Percentiles rank a stretch among this genome's conserved stretches.
These are phyloP conservation scores for Pomatostomus ruficeps DNA, from an alignment of 2,113 vertebrate species.

Conservation along the genomic window DNA sequence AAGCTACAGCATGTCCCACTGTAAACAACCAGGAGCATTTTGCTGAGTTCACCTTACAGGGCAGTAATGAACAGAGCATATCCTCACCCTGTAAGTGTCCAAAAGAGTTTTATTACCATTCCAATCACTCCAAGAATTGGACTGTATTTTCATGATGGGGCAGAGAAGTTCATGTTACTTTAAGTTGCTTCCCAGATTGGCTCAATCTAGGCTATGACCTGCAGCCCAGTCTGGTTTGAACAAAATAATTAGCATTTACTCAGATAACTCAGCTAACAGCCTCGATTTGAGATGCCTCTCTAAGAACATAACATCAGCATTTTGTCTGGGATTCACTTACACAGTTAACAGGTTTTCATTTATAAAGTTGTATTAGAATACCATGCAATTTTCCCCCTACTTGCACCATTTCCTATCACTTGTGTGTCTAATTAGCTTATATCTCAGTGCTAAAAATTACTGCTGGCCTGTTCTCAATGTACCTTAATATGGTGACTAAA, in stretches of 20 bases:
- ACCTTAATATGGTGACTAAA: background rate
- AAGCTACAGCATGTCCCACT: background rate
- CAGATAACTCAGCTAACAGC: background rate
- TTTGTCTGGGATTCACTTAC: background rate
- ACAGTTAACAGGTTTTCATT: background rate
- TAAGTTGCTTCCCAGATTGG: background rate
- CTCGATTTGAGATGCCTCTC: background rate
- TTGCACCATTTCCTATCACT: background rate
- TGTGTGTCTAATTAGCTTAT: background rate
- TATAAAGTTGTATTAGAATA: background rate
- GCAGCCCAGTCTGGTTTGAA: background rate
- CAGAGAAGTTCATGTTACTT: background rate
- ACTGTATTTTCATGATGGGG: background rate
- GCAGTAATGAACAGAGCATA: background rate
- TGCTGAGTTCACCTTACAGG: background rate
- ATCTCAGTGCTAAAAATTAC: background rate
- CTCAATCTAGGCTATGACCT: background rate
- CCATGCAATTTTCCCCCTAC: background rate
- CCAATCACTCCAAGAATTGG: background rate
- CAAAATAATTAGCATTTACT: background rate
- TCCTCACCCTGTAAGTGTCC: background rate
- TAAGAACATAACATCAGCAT: background rate
- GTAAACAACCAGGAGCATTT: background rate
- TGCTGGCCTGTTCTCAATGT: background rate
- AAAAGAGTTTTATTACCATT: background rate